A percentile compares a stretch with the other conserved stretches of the same genome.
Conservation (phyloP, 2,888 invertebrate genomes). For the Salpingus planirostris region DNA sequence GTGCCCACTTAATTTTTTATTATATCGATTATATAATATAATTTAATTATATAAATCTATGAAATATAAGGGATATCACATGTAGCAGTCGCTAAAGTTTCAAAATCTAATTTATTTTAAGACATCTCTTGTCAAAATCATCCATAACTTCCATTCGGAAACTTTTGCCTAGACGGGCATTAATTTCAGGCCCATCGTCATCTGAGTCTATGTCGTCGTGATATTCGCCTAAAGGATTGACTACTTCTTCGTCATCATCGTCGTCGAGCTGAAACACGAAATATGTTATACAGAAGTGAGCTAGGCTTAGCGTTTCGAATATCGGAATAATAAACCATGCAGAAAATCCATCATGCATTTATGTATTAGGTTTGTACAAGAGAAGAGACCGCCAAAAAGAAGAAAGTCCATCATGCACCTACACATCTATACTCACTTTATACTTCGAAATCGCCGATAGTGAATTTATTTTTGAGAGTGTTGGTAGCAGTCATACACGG, state of each 20-base stretch:
- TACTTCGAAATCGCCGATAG: slow-evolving; percentile 72
- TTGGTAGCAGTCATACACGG: slow-evolving; percentile 40
- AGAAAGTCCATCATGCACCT: too few relatives aligned
- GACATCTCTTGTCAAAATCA: slow-evolving; percentile 29
- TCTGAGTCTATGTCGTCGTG: slow-evolving; percentile 33
- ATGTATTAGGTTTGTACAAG: too few relatives aligned
- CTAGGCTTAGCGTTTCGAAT: too few relatives aligned
- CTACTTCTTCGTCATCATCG: slow-evolving; percentile 34
- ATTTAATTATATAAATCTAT: background rate
- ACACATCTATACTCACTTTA: slow-evolving; percentile 49
- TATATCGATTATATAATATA: background rate
- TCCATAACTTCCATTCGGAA: slow-evolving; percentile 39
- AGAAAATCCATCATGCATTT: too few relatives aligned
- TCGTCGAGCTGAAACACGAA: slow-evolving; percentile 26
- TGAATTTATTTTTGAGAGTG: slow-evolving; percentile 50
- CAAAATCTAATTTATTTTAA: slow-evolving; percentile 12
- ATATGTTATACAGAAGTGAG: too few relatives aligned
- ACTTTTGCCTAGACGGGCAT: slow-evolving; percentile 29
- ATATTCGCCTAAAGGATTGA: slow-evolving; percentile 30
- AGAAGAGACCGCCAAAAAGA: too few relatives aligned
- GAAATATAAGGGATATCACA: slow-evolving; percentile 1
- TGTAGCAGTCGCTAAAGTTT: background rate
- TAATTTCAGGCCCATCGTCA: slow-evolving; percentile 26
- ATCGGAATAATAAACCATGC: too few relatives aligned
- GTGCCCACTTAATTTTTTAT: too few relatives aligned